Percentiles rank a stretch among this genome's conserved stretches.
Evolutionary conservation across 2,113 vertebrate genomes (phyloP).

Genomic region (Nothoprocta perdicaria): DNA sequence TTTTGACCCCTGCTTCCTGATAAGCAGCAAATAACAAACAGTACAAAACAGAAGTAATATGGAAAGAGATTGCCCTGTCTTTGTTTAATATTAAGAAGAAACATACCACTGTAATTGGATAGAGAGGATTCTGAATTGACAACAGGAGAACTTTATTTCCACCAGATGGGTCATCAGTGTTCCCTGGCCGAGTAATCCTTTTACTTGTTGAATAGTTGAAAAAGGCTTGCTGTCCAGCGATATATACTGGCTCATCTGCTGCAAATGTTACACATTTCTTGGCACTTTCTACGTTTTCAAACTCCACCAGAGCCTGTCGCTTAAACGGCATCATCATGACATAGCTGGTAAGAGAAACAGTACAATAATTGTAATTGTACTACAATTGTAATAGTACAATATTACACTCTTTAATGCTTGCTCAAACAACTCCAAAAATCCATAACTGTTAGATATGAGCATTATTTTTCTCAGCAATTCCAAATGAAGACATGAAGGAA

Average conservation of each 20-base stretch:
- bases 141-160: slow-evolving; percentile 94
- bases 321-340: slow-evolving; percentile 99
- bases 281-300: slow-evolving; percentile 88
- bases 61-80: neutral
- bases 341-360: slow-evolving; percentile 78
- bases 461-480: neutral
- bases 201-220: slow-evolving; percentile 98
- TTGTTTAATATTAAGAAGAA: neutral
- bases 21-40: neutral
- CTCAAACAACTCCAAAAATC: neutral
- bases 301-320: slow-evolving; percentile 93
- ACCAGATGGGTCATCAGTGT: slow-evolving; percentile 88
- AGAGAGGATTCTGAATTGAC: slow-evolving; percentile 94
- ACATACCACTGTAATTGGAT: slow-evolving; percentile 93
- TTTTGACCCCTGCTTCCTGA: neutral
- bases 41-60: neutral
- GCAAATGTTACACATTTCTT: slow-evolving; percentile 88
- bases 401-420: neutral
- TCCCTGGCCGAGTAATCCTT: slow-evolving; percentile 91
- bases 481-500: neutral
- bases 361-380: too few relatives aligned
- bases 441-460: fast-evolving
- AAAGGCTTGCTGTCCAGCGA: slow-evolving; percentile 92
- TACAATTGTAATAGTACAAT: too few relatives aligned
- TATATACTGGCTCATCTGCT: slow-evolving; percentile 84